Evolutionary conservation across 1,140 invertebrate genomes (phyloP).

Genomic region (Drosophila jambulina): DNA sequence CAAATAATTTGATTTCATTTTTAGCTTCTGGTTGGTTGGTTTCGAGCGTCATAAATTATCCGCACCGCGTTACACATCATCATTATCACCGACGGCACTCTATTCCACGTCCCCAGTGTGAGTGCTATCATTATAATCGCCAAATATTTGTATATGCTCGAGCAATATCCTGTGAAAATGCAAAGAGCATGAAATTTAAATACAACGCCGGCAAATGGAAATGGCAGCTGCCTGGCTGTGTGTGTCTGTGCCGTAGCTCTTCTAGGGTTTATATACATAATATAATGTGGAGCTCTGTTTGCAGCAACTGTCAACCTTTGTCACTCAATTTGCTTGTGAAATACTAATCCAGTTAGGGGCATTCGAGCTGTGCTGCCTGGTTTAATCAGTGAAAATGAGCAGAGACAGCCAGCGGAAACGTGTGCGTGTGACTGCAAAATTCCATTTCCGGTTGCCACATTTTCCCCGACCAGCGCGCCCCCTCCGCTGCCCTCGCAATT

Average conservation of each 20-base stretch:
- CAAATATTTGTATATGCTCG: slow-evolving; percentile 69
- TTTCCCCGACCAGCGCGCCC: not conserved
- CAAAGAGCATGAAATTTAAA: slow-evolving; percentile 65
- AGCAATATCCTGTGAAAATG: slow-evolving; percentile 58
- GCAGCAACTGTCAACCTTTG: slow-evolving; percentile 79
- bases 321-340: slow-evolving; percentile 79
- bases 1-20: slow-evolving; percentile 57
- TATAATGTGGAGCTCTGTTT: slow-evolving; percentile 30
- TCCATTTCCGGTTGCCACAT: slow-evolving; percentile 70
- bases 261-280: slow-evolving; percentile 7
- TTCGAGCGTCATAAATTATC: slow-evolving; percentile 54
- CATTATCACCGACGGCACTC: slow-evolving; percentile 46
- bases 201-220: slow-evolving; percentile 51
- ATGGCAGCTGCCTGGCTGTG: slow-evolving; percentile 29
- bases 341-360: slow-evolving; percentile 78
- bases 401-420: slow-evolving; percentile 70
- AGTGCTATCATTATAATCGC: slow-evolving; percentile 68
- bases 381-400: slow-evolving; percentile 78
- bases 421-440: slow-evolving; percentile 73
- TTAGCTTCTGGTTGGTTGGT: slow-evolving; percentile 30
- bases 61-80: slow-evolving; percentile 58
- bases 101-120: slow-evolving; percentile 1
- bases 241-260: slow-evolving; percentile 6
- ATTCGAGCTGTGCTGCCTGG: slow-evolving; percentile 42
- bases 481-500: slow-evolving; percentile 20